A percentile compares a stretch with the other conserved stretches of the same genome.
phyloP scores from a whole-genome alignment of 2,888 invertebrate genomes.

The Alloscopus bannaensis region DNA sequence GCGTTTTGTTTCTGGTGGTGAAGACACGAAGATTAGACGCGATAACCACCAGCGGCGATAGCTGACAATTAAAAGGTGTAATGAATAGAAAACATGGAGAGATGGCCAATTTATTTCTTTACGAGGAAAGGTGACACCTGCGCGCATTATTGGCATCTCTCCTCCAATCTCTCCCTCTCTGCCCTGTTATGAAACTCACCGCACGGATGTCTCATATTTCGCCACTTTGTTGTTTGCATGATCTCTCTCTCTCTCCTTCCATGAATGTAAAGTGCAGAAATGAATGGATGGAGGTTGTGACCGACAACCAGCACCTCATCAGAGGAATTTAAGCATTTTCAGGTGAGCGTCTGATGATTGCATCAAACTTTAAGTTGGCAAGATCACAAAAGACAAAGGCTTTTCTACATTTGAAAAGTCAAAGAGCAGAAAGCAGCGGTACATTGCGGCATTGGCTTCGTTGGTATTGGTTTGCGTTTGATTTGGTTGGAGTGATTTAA shows the following conservation, averaged over 20 bases:
- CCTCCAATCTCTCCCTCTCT: neutral
- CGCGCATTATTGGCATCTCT: too few relatives aligned
- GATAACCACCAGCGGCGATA: slow-evolving; percentile 40
- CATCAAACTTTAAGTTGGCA: slow-evolving; percentile 10
- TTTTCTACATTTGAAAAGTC: neutral
- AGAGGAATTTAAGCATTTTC: neutral
- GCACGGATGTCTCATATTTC: neutral
- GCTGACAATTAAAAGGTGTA: slow-evolving; percentile 46
- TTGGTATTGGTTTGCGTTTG: neutral
- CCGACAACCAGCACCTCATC: slow-evolving; percentile 14
- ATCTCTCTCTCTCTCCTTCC: too few relatives aligned
- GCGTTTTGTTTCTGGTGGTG: neutral
- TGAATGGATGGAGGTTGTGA: neutral
- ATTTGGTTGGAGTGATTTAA: slow-evolving; percentile 20
- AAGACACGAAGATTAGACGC: slow-evolving; percentile 9
- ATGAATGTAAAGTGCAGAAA: neutral
- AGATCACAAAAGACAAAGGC: slow-evolving; percentile 18
- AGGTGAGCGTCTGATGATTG: neutral
- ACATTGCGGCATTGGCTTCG: neutral
- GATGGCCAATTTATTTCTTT: neutral
- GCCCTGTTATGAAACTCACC: slow-evolving; percentile 16
- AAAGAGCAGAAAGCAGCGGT: neutral
- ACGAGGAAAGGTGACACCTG: slow-evolving; percentile 6
- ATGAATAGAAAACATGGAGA: slow-evolving; percentile 25
- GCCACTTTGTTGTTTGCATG: neutral